These are phyloP conservation scores for Thalpophila matura DNA, from an alignment of 2,888 invertebrate species.

Conservation along the genomic window DNA sequence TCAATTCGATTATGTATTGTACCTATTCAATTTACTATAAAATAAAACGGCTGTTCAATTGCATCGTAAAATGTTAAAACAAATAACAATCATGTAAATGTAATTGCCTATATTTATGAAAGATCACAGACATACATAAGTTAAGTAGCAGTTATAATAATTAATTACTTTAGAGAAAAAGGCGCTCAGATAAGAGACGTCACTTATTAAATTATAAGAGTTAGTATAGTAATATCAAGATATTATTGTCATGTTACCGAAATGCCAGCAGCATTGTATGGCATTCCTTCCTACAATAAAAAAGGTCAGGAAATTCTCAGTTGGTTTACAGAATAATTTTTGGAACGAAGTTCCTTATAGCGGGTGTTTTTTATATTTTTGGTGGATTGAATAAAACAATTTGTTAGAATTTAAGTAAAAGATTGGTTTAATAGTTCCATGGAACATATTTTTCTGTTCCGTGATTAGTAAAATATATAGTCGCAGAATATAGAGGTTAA, in stretches of 20 bases:
- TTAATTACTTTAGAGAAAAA: neutral
- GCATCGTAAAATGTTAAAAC: slow-evolving; percentile 21
- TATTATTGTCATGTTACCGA: neutral
- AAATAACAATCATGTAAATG: slow-evolving; percentile 21
- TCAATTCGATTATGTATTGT: neutral
- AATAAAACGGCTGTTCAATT: neutral
- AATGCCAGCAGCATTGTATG: neutral
- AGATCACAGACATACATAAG: neutral
- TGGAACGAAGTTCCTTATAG: too few species aligned
- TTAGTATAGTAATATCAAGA: neutral
- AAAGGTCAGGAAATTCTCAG: neutral
- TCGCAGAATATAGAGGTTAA: too few species aligned
- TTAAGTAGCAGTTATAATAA: neutral
- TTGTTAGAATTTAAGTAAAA: too few species aligned
- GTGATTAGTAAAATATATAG: too few species aligned
- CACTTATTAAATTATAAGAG: too few species aligned
- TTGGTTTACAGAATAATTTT: neutral
- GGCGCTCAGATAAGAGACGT: neutral
- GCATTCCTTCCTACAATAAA: neutral
- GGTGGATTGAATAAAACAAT: too few species aligned
- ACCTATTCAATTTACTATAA: slow-evolving; percentile 28
- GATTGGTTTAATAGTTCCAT: too few species aligned
- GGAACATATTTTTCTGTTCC: too few species aligned
- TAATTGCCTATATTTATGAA: neutral
- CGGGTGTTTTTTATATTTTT: too few species aligned